Evolutionary conservation across 2,797 vertebrate species (phyloP).

Genomic region (Chaetophractus vellerosus): DNA sequence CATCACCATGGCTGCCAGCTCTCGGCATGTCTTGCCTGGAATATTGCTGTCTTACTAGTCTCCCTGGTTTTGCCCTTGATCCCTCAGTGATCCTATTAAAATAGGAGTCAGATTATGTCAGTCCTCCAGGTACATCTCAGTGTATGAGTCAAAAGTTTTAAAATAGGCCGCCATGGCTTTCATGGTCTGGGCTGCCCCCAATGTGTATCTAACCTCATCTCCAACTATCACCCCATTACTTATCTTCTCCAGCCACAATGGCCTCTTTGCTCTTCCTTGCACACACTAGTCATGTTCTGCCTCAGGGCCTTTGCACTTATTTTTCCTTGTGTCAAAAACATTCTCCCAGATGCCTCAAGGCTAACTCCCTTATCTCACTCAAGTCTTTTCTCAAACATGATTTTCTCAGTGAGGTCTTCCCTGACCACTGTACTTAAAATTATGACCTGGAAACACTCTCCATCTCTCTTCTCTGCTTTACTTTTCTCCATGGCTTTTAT

Average conservation of each 20-base stretch:
- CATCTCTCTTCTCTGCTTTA: background rate
- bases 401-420: background rate
- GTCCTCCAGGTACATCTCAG: background rate
- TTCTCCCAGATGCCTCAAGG: background rate
- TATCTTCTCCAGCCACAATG: background rate
- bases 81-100: background rate
- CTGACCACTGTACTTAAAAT: background rate
- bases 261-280: background rate
- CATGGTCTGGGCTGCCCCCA: background rate
- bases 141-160: background rate
- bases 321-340: background rate
- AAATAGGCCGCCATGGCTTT: background rate
- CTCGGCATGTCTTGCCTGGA: background rate
- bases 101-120: background rate
- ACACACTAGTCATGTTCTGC: background rate
- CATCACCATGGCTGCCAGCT: background rate
- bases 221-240: fast-evolving
- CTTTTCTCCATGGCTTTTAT: background rate
- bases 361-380: background rate
- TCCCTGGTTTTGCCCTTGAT: background rate
- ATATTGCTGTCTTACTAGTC: background rate
- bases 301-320: background rate
- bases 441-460: too few species aligned
- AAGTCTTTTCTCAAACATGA: background rate
- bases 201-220: background rate